phyloP scores from a whole-genome alignment of 2,797 vertebrate species.

The Poecile montanus region DNA sequence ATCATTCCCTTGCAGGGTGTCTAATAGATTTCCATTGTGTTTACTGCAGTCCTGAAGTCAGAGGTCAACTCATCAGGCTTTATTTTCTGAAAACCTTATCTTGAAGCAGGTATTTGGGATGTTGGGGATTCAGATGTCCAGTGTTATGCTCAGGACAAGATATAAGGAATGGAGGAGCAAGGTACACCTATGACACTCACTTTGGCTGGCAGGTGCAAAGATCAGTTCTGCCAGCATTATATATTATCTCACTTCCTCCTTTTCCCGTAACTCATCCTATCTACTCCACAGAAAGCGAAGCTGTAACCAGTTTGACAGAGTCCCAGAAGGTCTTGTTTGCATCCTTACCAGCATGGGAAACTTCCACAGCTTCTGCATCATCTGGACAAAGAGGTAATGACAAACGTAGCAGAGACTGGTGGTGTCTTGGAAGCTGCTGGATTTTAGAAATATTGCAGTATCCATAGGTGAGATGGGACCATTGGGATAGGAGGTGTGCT shows the following conservation, averaged over 20 bases:
- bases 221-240: neutral
- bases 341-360: neutral
- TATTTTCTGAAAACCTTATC: neutral
- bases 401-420: neutral
- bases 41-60: neutral
- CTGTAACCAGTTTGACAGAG: neutral
- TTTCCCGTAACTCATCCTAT: neutral
- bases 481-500: neutral
- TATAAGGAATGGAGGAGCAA: neutral
- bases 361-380: neutral
- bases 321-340: neutral
- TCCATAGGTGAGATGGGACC: neutral
- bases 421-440: neutral
- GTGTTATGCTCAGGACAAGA: neutral
- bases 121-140: neutral
- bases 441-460: neutral
- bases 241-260: neutral
- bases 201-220: neutral
- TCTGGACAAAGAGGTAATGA: slow-evolving; percentile 8
- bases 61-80: neutral
- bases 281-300: neutral
- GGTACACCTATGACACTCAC: neutral
- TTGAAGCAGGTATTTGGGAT: neutral
- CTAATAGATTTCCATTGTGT: neutral
- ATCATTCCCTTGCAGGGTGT: neutral